These are phyloP conservation scores for Mormyrus lacerda DNA, from an alignment of 2,113 vertebrate species.

Conservation along the genomic window DNA sequence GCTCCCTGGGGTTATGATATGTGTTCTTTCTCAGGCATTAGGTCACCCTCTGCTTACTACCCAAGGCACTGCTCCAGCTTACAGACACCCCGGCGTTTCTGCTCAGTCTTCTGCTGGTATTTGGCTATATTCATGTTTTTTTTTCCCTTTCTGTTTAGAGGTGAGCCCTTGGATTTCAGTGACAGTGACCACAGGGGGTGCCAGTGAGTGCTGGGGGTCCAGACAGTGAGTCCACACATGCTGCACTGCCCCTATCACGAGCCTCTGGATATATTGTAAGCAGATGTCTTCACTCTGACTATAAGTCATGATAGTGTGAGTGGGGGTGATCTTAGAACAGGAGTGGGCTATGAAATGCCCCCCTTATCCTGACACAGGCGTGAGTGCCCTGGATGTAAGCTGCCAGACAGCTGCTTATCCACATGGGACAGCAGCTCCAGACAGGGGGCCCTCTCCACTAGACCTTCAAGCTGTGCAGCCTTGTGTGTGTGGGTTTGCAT, in stretches of 20 bases:
- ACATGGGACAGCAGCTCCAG: neutral
- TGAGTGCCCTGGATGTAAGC: neutral
- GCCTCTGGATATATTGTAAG: slow-evolving; percentile 65
- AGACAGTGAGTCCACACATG: slow-evolving; percentile 97
- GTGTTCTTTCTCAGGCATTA: neutral
- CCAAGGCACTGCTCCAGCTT: neutral
- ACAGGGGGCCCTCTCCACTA: slow-evolving; percentile 4
- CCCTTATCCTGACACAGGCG: neutral
- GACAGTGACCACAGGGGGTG: slow-evolving; percentile 53
- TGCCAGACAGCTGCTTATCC: neutral
- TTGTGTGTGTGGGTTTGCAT: slow-evolving; percentile 4
- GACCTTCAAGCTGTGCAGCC: slow-evolving; percentile 29
- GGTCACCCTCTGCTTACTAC: neutral
- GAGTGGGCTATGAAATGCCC: neutral
- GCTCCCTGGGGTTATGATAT: neutral
- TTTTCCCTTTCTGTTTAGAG: neutral
- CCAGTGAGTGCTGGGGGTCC: slow-evolving; percentile 55
- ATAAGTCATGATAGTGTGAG: slow-evolving; percentile 55
- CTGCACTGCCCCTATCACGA: slow-evolving; percentile 58
- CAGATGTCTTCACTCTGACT: slow-evolving; percentile 62
- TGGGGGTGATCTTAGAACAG: neutral
- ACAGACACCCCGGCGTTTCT: neutral
- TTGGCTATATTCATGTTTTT: neutral
- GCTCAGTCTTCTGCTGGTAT: neutral
- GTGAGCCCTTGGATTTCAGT: neutral